Evolutionary conservation across 1,140 invertebrate genomes (phyloP).

Genomic region (Lanistes nyassanus): DNA sequence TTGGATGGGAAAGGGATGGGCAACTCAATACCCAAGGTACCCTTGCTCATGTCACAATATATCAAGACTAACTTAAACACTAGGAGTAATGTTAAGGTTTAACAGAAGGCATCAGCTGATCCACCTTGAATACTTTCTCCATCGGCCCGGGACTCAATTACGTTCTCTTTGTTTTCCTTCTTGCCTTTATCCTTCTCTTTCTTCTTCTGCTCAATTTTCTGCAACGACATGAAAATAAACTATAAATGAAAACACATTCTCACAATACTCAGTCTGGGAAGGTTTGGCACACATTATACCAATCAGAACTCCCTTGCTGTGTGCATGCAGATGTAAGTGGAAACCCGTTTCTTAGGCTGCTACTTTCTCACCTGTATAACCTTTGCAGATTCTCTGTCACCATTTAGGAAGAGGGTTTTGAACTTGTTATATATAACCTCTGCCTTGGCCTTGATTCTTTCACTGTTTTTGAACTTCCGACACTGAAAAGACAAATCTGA

Average conservation of each 20-base stretch:
- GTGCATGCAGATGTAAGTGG: neutral
- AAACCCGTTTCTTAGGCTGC: no score
- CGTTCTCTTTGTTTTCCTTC: conserved; percentile 42
- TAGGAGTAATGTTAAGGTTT: neutral
- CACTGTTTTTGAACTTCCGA: conserved; percentile 63
- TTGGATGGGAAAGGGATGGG: no score
- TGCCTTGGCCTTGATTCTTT: conserved; percentile 59
- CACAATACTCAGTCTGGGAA: neutral
- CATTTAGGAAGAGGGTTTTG: conserved; percentile 60
- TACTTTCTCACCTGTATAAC: conserved; percentile 43
- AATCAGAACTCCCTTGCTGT: no score
- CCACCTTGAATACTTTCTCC: conserved; percentile 2
- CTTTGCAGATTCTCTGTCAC: conserved; percentile 51
- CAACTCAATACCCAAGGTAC: no score
- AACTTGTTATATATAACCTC: conserved; percentile 66
- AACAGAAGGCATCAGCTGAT: conserved; percentile 3
- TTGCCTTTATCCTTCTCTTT: conserved; percentile 14
- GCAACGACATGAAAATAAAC: neutral
- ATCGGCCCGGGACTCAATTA: conserved; percentile 18
- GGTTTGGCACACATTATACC: neutral
- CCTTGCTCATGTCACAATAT: neutral
- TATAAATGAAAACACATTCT: neutral
- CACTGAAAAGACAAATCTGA: conserved; percentile 49
- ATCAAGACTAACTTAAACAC: neutral
- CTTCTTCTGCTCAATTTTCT: conserved; percentile 29